Evolutionary conservation across 2,888 invertebrate species (phyloP).

Genomic region (Muscina levida): DNA sequence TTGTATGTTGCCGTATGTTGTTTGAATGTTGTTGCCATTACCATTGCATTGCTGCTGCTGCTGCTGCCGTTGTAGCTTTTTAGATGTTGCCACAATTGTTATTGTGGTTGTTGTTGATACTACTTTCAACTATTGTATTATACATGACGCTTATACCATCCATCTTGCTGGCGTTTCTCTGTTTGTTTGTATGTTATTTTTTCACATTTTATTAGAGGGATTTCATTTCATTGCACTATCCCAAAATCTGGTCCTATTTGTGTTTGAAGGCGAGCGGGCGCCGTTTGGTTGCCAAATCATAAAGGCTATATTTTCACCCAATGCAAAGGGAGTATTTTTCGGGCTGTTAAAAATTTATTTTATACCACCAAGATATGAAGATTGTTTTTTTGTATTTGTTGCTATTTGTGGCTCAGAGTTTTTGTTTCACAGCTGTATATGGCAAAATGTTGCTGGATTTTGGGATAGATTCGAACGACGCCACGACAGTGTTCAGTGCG

Average conservation of each 20-base stretch:
- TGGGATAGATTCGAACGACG: too few species aligned
- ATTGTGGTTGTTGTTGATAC: slow-evolving; percentile 13
- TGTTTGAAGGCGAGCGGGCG: background rate
- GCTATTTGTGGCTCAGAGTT: background rate
- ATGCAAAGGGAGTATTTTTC: slow-evolving; percentile 11
- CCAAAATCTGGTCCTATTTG: slow-evolving; percentile 10
- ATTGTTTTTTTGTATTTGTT: slow-evolving; percentile 15
- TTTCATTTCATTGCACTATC: slow-evolving; percentile 20
- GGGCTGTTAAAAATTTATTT: slow-evolving; percentile 17
- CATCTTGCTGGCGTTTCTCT: too few species aligned
- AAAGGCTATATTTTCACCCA: slow-evolving; percentile 7
- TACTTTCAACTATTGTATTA: slow-evolving; percentile 27
- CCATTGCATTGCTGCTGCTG: slow-evolving; percentile 5
- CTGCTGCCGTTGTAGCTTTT: slow-evolving; percentile 9
- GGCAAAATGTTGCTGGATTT: too few species aligned
- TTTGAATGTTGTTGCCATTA: too few species aligned
- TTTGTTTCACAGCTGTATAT: too few species aligned
- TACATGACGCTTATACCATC: slow-evolving; percentile 28
- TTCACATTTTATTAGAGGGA: background rate
- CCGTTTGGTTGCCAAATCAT: slow-evolving; percentile 31
- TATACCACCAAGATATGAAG: slow-evolving; percentile 16
- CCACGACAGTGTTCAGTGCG: too few species aligned
- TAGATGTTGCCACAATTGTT: slow-evolving; percentile 1
- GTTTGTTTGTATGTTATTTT: background rate
- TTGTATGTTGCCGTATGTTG: too few species aligned